These are phyloP conservation scores for Mallotus villosus DNA, from an alignment of 2,797 vertebrate species.

Conservation along the genomic window DNA sequence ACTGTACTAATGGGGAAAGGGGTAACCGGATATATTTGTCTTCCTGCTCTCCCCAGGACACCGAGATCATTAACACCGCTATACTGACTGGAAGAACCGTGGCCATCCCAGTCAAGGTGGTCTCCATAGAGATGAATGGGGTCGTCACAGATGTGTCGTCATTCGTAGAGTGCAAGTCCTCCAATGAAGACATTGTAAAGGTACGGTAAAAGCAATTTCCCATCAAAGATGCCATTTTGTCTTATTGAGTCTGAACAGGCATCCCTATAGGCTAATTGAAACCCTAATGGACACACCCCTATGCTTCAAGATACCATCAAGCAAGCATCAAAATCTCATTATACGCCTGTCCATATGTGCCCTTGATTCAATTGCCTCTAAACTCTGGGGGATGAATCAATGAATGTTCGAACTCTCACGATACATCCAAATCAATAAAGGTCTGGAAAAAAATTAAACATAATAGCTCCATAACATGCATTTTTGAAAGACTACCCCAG, in stretches of 20 bases:
- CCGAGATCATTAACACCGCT: constrained; percentile 97
- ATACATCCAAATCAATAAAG: constrained; percentile 38
- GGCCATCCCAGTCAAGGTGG: constrained; percentile 95
- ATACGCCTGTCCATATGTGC: constrained; percentile 27
- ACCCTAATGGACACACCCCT: constrained; percentile 2
- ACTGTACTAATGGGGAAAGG: no score
- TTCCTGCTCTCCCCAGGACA: constrained; percentile 77
- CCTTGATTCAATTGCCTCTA: constrained; percentile 44
- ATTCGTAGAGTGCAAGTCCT: constrained; percentile 89
- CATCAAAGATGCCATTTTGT: not conserved
- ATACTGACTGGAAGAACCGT: constrained; percentile 94
- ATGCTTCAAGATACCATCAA: constrained; percentile 40
- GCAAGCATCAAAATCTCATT: constrained; percentile 51
- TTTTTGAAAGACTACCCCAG: constrained; percentile 10
- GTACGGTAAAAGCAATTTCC: constrained; percentile 64
- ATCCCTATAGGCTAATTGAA: constrained; percentile 26
- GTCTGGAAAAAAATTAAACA: constrained; percentile 11
- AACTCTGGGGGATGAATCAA: constrained; percentile 46
- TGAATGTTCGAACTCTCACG: constrained; percentile 35
- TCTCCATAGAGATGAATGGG: constrained; percentile 92
- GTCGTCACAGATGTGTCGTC: constrained; percentile 84
- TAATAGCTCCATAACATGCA: constrained; percentile 33
- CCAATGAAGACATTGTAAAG: constrained; percentile 97
- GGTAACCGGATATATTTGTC: no score
- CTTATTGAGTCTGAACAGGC: not conserved